These are phyloP conservation scores for Hypanus sabinus DNA, from an alignment of 2,113 vertebrate genomes.

Conservation along the genomic window DNA sequence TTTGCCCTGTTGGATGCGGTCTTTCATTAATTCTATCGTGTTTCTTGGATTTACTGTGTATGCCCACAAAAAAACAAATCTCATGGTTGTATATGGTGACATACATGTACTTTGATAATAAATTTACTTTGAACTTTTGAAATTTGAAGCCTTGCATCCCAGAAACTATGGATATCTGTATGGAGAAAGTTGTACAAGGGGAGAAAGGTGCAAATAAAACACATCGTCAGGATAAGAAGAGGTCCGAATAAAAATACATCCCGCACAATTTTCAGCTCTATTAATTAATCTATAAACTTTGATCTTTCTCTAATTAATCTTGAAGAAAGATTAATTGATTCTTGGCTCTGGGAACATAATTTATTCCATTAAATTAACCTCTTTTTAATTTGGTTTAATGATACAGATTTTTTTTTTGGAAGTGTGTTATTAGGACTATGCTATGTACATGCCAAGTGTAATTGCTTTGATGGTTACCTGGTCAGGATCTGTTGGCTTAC, in stretches of 20 bases:
- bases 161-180: no score
- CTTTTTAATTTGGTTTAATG: constrained; percentile 22
- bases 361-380: not conserved
- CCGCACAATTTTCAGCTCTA: not conserved
- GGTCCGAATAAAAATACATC: not conserved
- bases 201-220: no score
- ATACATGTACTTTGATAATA: no score
- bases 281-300: not conserved
- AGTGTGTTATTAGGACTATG: not conserved
- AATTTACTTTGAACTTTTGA: no score
- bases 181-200: no score
- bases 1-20: no score
- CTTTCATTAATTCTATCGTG: no score
- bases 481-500: not conserved
- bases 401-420: not conserved
- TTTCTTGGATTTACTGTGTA: no score
- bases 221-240: no score
- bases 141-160: no score
- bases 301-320: not conserved
- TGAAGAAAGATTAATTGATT: constrained; percentile 23
- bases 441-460: not conserved
- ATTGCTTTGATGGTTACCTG: not conserved
- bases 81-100: no score
- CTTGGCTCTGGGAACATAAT: not conserved
- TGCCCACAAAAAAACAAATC: no score